Evolutionary conservation across 2,113 vertebrate species (phyloP), one percentile per base, ranked within the genome.

Genomic region (Girardinichthys multiradiatus): DNA sequence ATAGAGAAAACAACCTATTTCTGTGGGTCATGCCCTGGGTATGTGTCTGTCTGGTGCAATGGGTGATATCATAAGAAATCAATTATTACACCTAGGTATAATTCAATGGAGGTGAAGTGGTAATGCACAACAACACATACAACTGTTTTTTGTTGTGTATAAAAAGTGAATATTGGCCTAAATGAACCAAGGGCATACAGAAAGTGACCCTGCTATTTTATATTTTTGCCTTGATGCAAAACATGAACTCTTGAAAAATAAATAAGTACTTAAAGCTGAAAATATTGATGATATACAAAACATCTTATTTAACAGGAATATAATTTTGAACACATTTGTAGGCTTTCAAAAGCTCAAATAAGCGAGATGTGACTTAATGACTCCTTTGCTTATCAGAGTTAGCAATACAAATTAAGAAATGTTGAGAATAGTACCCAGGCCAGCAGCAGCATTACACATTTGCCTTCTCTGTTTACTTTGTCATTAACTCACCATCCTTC

Each of bases 11-110:
- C 77, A 70, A 86, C 68, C 70, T 70, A 86, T 82, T 81, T 89
- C 75, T 65, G 77, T 27, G 72, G 90, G 89, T 90, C 92, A 33
- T 77, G 85, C 77, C 87, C 88, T 37, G 27, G 85, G 85, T 77
- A 51, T 11, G 58, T 64, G 84, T 90, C 87, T 85, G 68, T 79
- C 81, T 86, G 90, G 90, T 92, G 90, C 91, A 92, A 79, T 90
- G 64, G 13, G 67, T 90, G 84, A 88, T 91, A 93, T 92, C 90
- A 93, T 90, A 89, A 92, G 17, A 45, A 84, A 72, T 58, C 57
- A 74, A 82, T 75, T 73, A 74, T 67, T 61, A 83, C 83, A 88
- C 77, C 80, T 79, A 83, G 78, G 81, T 91, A 77, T 87, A 70
- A 92, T 90, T 88, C 91, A 91, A 88, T 81, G 33, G 31, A 31